Percentiles rank a stretch among this genome's conserved stretches.
phyloP scores from a whole-genome alignment of 2,797 vertebrate species.

The Salarias fasciatus region DNA sequence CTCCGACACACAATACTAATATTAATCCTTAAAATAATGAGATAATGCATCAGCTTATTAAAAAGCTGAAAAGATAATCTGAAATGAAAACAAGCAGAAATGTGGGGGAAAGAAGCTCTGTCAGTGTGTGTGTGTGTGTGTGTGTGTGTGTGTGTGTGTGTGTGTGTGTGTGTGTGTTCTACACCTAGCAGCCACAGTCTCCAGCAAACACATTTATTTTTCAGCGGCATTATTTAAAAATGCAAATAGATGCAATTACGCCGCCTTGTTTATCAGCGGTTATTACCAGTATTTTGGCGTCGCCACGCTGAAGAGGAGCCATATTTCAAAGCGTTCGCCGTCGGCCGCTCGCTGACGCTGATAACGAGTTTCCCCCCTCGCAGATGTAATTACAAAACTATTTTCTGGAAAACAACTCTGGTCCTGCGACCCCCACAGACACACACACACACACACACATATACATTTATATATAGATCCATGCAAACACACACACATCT shows the following conservation, averaged over 20 bases:
- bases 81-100: conserved; percentile 46
- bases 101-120: too few relatives aligned
- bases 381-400: conserved; percentile 83
- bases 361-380: conserved; percentile 79
- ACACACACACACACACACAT: conserved; percentile 21
- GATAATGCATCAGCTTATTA: conserved; percentile 52
- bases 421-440: conserved; percentile 46
- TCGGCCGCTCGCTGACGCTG: conserved; percentile 71
- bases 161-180: conserved; percentile 19
- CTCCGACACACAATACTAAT: conserved; percentile 29
- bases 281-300: conserved; percentile 79
- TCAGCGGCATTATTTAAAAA: conserved; percentile 77
- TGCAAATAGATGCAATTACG: conserved; percentile 83
- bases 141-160: background rate
- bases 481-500: conserved; percentile 36
- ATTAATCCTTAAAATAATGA: conserved; percentile 45
- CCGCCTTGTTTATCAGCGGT: conserved; percentile 78
- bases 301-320: conserved; percentile 71
- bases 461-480: conserved; percentile 23
- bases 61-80: conserved; percentile 52
- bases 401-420: conserved; percentile 76
- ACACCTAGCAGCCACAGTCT: conserved; percentile 59
- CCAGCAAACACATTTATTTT: conserved; percentile 65
- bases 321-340: conserved; percentile 83
- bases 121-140: too few relatives aligned